phyloP scores from a whole-genome alignment of 2,113 vertebrate species.

The Lophius piscatorius region DNA sequence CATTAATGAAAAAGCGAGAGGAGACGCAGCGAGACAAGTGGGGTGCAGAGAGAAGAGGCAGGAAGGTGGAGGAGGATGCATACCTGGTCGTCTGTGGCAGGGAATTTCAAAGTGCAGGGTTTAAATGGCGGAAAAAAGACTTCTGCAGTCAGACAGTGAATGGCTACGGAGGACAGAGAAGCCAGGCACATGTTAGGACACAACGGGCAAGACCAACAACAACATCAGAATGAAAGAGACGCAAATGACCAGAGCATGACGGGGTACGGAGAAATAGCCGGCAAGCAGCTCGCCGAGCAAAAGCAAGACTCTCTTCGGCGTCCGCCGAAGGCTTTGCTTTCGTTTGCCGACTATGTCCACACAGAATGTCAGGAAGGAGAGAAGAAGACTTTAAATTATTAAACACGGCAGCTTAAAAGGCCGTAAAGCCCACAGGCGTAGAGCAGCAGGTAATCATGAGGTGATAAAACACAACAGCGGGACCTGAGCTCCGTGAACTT shows the following conservation, averaged over 20 bases:
- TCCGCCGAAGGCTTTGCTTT: slow-evolving; percentile 58
- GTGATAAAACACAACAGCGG: slow-evolving; percentile 13
- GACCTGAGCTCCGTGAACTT: slow-evolving; percentile 11
- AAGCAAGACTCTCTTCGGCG: slow-evolving; percentile 51
- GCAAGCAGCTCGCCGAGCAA: slow-evolving; percentile 47
- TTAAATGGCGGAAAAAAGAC: slow-evolving; percentile 84
- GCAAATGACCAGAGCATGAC: slow-evolving; percentile 51
- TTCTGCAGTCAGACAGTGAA: slow-evolving; percentile 83
- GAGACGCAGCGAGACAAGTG: slow-evolving; percentile 48
- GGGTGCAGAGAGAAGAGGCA: slow-evolving; percentile 60
- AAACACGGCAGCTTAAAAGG: slow-evolving; percentile 43
- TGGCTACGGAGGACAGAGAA: slow-evolving; percentile 82
- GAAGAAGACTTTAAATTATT: slow-evolving; percentile 36
- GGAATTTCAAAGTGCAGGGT: slow-evolving; percentile 82
- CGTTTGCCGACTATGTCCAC: slow-evolving; percentile 51
- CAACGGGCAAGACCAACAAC: slow-evolving; percentile 56
- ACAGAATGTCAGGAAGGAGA: slow-evolving; percentile 40
- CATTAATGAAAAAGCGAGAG: slow-evolving; percentile 38
- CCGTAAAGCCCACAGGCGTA: slow-evolving; percentile 20
- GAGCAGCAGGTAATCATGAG: slow-evolving; percentile 31
- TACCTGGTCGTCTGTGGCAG: slow-evolving; percentile 79
- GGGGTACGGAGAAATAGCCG: slow-evolving; percentile 53
- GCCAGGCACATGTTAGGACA: slow-evolving; percentile 82
- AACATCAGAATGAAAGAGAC: slow-evolving; percentile 18
- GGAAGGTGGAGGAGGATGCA: slow-evolving; percentile 70